These are phyloP conservation scores for Urocitellus parryii DNA, from an alignment of 2,113 vertebrate genomes.

Conservation along the genomic window DNA sequence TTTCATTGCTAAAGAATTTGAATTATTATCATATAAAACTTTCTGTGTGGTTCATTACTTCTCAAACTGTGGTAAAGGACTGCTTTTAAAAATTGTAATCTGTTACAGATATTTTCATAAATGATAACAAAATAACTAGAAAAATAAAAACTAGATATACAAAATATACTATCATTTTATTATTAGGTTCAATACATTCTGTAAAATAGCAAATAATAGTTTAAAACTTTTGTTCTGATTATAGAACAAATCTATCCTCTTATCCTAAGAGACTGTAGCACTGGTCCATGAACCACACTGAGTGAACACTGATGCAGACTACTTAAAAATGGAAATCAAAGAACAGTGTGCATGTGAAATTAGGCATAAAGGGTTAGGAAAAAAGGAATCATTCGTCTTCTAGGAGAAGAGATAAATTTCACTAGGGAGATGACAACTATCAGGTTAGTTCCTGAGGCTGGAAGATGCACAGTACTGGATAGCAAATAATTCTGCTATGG, in stretches of 20 bases:
- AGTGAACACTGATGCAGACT: neutral
- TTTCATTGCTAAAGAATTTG: slow-evolving; percentile 72
- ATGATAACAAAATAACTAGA: neutral
- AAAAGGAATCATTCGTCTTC: neutral
- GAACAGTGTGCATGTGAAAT: neutral
- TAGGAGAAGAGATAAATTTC: neutral
- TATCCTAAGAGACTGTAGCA: neutral
- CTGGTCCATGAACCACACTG: neutral
- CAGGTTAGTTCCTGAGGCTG: neutral
- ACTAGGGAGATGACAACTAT: neutral
- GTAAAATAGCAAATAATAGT: neutral
- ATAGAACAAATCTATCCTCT: neutral
- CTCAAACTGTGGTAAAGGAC: neutral
- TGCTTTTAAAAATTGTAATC: neutral
- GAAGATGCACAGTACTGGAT: neutral
- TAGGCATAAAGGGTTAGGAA: neutral
- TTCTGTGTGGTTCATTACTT: neutral
- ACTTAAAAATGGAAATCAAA: neutral
- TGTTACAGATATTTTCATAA: slow-evolving; percentile 5
- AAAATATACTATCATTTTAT: slow-evolving; percentile 12
- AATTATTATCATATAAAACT: neutral
- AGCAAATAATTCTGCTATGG: neutral
- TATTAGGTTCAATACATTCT: neutral
- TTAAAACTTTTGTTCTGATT: neutral
- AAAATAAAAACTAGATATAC: slow-evolving; percentile 1